Evolutionary conservation across 2,113 vertebrate genomes (phyloP).

Genomic region (Baryphthengus martii): DNA sequence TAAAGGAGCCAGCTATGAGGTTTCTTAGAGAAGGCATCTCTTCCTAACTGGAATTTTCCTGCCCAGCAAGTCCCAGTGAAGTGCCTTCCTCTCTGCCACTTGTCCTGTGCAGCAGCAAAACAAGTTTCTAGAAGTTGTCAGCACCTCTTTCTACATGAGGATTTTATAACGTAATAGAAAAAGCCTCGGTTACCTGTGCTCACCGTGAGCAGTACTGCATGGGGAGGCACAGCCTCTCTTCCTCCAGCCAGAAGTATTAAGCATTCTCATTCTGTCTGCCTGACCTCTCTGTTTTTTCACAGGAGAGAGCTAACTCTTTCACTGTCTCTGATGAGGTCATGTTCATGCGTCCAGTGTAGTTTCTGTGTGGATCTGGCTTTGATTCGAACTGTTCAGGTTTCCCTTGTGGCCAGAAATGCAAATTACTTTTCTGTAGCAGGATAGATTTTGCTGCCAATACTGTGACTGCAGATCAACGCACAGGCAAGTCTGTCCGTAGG

Average conservation of each 20-base stretch:
- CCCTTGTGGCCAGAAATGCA: neutral
- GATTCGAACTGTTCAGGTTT: neutral
- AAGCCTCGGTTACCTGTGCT: neutral
- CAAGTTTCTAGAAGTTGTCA: neutral
- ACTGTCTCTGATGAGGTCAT: neutral
- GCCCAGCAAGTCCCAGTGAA: neutral
- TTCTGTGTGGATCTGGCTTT: neutral
- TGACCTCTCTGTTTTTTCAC: neutral
- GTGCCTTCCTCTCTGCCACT: neutral
- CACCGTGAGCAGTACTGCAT: neutral
- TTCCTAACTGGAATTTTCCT: neutral
- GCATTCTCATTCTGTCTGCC: neutral
- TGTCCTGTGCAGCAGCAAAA: neutral
- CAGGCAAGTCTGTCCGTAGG: neutral
- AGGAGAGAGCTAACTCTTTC: neutral
- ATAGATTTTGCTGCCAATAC: neutral
- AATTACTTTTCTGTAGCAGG: neutral
- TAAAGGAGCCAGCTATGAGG: neutral
- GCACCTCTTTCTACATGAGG: neutral
- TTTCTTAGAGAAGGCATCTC: neutral
- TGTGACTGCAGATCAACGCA: neutral
- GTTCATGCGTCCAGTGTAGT: rapidly evolving
- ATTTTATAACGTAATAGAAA: neutral
- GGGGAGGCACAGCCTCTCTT: neutral
- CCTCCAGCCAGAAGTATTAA: neutral